Conservation (phyloP, 2,888 invertebrate genomes). For the Heliothis peltigera region DNA sequence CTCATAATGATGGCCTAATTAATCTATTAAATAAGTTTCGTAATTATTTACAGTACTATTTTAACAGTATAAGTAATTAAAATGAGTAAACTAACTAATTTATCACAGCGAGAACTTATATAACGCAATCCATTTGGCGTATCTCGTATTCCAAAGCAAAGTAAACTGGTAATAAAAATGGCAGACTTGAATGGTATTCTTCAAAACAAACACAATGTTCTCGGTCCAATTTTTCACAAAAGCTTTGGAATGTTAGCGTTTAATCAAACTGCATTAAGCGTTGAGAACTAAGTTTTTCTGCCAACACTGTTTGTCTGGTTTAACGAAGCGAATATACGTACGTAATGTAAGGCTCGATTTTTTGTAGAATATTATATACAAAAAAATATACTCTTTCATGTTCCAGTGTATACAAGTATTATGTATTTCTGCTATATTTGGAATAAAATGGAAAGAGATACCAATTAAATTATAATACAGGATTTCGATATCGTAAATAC, state of each 20-base stretch:
- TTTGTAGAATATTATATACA: background rate
- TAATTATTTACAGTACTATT: background rate
- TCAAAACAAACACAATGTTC: conserved; percentile 42
- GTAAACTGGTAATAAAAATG: conserved; percentile 21
- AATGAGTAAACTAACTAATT: background rate
- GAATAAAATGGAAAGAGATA: too few species aligned
- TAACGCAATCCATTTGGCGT: conserved; percentile 15
- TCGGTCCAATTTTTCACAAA: conserved; percentile 43
- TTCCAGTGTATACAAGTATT: too few species aligned
- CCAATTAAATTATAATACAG: too few species aligned
- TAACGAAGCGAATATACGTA: conserved; percentile 66
- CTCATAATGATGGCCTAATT: background rate
- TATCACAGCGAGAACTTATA: background rate
- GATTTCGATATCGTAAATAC: too few species aligned
- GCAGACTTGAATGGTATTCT: conserved; percentile 15
- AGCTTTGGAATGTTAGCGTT: conserved; percentile 51
- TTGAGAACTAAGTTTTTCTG: conserved; percentile 53
- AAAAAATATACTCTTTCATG: background rate
- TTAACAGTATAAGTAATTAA: background rate
- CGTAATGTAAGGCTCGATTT: conserved; percentile 20
- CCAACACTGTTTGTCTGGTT: conserved; percentile 61
- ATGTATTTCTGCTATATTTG: background rate
- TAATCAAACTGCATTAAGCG: conserved; percentile 55
- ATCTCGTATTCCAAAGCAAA: conserved; percentile 35
- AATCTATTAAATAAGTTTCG: background rate